These are phyloP conservation scores for Dicyrtoma fusca DNA, from an alignment of 2,888 invertebrate species.

Conservation along the genomic window DNA sequence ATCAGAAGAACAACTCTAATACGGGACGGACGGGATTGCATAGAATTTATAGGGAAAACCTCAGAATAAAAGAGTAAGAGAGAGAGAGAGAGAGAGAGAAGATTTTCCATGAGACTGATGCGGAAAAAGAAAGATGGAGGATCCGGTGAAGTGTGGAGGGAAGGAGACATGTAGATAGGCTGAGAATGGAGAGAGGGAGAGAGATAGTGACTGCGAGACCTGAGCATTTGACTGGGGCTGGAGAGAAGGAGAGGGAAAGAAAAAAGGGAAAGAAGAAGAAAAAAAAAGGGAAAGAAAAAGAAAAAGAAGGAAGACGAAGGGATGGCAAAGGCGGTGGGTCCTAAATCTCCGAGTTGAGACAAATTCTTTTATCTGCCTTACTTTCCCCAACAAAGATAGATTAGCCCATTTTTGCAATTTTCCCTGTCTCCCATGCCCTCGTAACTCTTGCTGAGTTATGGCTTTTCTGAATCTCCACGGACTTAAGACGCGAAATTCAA, in stretches of 20 bases:
- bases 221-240: no score
- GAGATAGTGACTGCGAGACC: neutral
- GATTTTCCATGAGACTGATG: constrained; percentile 36
- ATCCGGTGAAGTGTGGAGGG: constrained; percentile 45
- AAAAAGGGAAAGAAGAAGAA: constrained; percentile 42
- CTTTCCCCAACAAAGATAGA: constrained; percentile 77
- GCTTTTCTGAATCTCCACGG: constrained; percentile 60
- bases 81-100: constrained; percentile 17
- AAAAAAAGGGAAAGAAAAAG: constrained; percentile 23
- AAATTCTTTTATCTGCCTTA: constrained; percentile 58
- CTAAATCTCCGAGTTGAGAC: constrained; percentile 57
- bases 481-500: constrained; percentile 57
- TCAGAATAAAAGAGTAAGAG: constrained; percentile 35
- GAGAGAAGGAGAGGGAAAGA: constrained; percentile 10
- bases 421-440: constrained; percentile 89
- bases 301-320: constrained; percentile 32
- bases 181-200: neutral
- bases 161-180: constrained; percentile 1
- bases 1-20: constrained; percentile 18
- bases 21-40: constrained; percentile 8
- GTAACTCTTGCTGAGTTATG: constrained; percentile 85
- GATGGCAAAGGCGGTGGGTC: constrained; percentile 41
- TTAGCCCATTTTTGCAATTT: constrained; percentile 88
- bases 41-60: constrained; percentile 34
- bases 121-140: constrained; percentile 47